Evolutionary conservation across 2,888 invertebrate genomes (phyloP), one percentile per base, ranked within the genome.

Genomic region (Caenorhabditis drosophilae): DNA sequence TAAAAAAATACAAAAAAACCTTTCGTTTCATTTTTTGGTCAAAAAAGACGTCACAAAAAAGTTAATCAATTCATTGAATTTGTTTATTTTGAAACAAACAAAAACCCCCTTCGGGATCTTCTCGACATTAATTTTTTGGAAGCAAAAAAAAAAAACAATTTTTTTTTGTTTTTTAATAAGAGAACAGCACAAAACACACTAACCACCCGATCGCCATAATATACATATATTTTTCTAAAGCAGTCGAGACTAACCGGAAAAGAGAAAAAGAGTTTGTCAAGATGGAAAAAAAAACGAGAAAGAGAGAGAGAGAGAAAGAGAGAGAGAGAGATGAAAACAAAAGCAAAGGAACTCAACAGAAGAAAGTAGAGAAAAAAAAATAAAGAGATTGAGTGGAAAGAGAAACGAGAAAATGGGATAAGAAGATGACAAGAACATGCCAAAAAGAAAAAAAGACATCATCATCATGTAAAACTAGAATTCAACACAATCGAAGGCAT

Each of bases 341-440:
- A 16, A 45, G 46, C 25, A 31, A 58, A 40, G 11, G 12, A 26
- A 42, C 52, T 35, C 40, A 47, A 23, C 4, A 1, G 31, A 34
- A 25, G 35, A 42, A 31, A 49, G 34, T 26, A 51, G 22, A 34
- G 18, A 48, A n/a, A 42, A 18, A 16, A 40, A 36, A n/a, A 23
- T 16, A 31, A 4, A 25, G n/a, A n/a, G n/a, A n/a, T n/a, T n/a
- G n/a, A n/a, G n/a, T 23, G 31, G 20, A 23, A 31, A 45, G 27
- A 45, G 20, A 50, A 44, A 38, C 9, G 18, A 45, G 20, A 52
- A 26, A 42, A 41, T 42, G 48, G 26, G 38, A 31, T 31, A 16
- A 38, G 56, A 47, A 41, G 31, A 31, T 36, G 27, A 25, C 15
- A 48, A 18, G 36, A 35, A 16, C 34, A 40, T 27, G 58, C 38